Evolutionary conservation across 2,888 invertebrate species (phyloP).

Genomic region (Cepaea hortensis): DNA sequence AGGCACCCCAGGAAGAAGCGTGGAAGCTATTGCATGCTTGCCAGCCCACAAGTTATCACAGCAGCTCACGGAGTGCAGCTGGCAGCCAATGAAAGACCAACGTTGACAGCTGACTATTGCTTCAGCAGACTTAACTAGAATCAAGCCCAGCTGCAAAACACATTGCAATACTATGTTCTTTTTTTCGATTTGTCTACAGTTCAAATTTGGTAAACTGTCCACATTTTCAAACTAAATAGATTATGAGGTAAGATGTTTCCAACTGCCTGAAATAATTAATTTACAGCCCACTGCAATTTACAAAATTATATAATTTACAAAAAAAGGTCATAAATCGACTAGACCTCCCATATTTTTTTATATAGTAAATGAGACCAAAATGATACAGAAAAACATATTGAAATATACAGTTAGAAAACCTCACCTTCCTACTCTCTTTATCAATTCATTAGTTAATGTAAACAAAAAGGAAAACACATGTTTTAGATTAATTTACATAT

Average conservation of each 20-base stretch:
- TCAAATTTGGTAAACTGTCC: not conserved
- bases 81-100: slow-evolving; percentile 18
- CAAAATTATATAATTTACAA: not conserved
- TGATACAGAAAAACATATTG: not conserved
- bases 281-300: no score
- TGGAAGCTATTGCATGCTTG: slow-evolving; percentile 2
- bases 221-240: not conserved
- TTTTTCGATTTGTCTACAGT: not conserved
- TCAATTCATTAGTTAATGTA: no score
- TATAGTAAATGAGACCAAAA: not conserved
- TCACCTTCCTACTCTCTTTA: no score
- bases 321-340: not conserved
- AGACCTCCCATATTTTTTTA: not conserved
- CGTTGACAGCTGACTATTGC: not conserved
- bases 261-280: not conserved
- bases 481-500: no score
- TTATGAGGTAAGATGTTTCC: not conserved
- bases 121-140: not conserved
- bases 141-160: not conserved
- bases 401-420: not conserved
- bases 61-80: slow-evolving; percentile 4
- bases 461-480: no score
- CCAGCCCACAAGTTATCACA: slow-evolving; percentile 18
- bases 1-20: not conserved
- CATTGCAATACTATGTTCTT: not conserved